Base-by-base conservation (phyloP, 1,140 invertebrate genomes). In the Belonocnema kinseyi region DNA sequence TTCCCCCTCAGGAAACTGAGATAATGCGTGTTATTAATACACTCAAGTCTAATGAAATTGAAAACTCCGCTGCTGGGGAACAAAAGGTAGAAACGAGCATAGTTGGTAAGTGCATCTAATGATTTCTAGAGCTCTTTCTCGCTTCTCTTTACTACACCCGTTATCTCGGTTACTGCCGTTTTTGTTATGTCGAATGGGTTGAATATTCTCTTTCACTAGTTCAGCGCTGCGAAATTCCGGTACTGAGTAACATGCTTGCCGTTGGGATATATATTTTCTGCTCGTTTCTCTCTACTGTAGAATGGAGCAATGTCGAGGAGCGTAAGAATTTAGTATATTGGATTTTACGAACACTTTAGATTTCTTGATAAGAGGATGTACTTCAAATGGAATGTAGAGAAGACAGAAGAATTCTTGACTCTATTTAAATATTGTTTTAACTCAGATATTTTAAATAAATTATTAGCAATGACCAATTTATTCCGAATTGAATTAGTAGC, bases 11-110 rank as follows among this genome's bases (percentile, higher is more conserved):
- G 61, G 46, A 33, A 40, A 16, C 33, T 21, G 61, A 66, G 61
- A 66, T 66, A 66, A 66, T 66, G 61, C 61, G 61, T 66, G 61
- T 66, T 66, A 66, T 66, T 66, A 66, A 66, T 66, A 66, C 61
- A 66, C 61, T 66, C 33, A 66, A n/a, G 26, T 33, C 61, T 66
- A 66, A 66, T 66, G 61, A 66, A 66, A 66, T 66, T 66, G 61
- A 66, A 66, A 66, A 66, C 61, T 66, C 40, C 26, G 61, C 61
- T 66, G 61, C 61, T 16, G 6, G 33, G n/a, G 26, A 66, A 66
- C 61, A 66, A 66, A 66, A 33, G 40, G 14, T 66, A 14, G 26
- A 33, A 40, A 13, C 26, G 40, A 66, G 40, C 40, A 33, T 66
- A 66, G 61, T 66, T 66, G 61, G 61, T 66, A 66, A 66, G 26